A percentile compares a stretch with the other conserved stretches of the same genome.
phyloP scores from a whole-genome alignment of 2,797 vertebrate species.

The Threskiornis aethiopicus region DNA sequence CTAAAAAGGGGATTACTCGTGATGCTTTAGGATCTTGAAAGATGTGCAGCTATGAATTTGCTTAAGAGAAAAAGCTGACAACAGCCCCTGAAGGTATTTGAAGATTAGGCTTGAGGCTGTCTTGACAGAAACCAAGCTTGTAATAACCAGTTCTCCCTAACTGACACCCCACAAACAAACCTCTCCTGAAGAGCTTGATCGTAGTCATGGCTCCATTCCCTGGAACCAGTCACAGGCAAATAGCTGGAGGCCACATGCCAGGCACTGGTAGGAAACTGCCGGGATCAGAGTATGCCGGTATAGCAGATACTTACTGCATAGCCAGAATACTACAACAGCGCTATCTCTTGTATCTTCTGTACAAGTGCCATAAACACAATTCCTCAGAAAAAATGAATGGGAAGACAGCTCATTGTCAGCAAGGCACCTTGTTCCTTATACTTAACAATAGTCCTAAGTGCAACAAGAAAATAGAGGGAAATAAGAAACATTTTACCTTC shows the following conservation, averaged over 20 bases:
- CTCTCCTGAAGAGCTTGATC: not conserved
- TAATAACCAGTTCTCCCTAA: not conserved
- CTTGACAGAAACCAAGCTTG: not conserved
- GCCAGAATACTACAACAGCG: not conserved
- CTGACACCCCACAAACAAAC: not conserved
- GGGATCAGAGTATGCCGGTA: not conserved
- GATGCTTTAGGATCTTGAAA: not conserved
- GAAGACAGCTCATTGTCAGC: not conserved
- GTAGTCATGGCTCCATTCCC: not conserved
- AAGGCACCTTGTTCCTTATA: not conserved
- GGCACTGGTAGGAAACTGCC: not conserved
- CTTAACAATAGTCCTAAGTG: not conserved
- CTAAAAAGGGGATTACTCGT: not conserved
- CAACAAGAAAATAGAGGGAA: not conserved
- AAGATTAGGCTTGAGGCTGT: not conserved
- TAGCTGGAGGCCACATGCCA: not conserved
- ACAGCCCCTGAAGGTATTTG: not conserved
- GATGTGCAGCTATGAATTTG: not conserved
- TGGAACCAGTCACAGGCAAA: not conserved
- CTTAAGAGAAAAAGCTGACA: not conserved
- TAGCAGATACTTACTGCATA: not conserved
- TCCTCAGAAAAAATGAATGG: not conserved
- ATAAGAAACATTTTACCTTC: slow-evolving; percentile 66
- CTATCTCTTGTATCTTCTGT: not conserved
- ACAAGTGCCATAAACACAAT: not conserved